Percentiles rank a stretch among this genome's conserved stretches.
Conservation (phyloP, 2,888 invertebrate species). For the Cordilura impudica region DNA sequence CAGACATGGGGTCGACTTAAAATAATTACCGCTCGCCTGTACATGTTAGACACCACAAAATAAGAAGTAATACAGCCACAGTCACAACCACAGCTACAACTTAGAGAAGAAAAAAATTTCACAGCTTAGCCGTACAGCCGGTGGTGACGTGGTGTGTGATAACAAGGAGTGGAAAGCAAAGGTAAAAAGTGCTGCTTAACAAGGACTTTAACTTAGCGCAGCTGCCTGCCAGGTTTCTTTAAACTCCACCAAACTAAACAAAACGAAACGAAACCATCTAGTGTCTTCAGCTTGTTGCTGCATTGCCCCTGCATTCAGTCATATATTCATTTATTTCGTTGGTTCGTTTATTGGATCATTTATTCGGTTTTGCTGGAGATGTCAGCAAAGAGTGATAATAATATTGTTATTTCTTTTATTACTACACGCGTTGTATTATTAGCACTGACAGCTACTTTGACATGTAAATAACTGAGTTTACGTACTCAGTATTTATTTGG, state of each 20-base stretch:
- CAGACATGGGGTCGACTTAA: slow-evolving; percentile 64
- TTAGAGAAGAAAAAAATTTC: slow-evolving; percentile 22
- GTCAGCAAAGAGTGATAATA: slow-evolving; percentile 65
- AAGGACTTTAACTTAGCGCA: slow-evolving; percentile 63
- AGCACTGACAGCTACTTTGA: slow-evolving; percentile 67
- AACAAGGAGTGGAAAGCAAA: slow-evolving; percentile 65
- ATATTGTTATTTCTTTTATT: slow-evolving; percentile 67
- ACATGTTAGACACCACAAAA: slow-evolving; percentile 60
- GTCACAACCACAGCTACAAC: not conserved
- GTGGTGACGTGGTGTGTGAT: slow-evolving; percentile 52
- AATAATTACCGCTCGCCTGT: slow-evolving; percentile 66
- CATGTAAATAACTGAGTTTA: slow-evolving; percentile 66
- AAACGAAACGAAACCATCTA: not conserved
- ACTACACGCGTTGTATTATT: slow-evolving; percentile 64
- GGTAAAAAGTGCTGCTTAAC: slow-evolving; percentile 42
- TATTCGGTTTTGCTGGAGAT: slow-evolving; percentile 37
- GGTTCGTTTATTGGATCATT: slow-evolving; percentile 6
- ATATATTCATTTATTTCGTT: slow-evolving; percentile 12
- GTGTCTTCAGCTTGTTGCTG: slow-evolving; percentile 6
- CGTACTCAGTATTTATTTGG: slow-evolving; percentile 42
- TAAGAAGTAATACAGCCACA: slow-evolving; percentile 41
- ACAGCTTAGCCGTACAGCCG: slow-evolving; percentile 40
- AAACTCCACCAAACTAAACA: slow-evolving; percentile 29
- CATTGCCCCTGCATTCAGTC: slow-evolving; percentile 18
- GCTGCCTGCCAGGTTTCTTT: slow-evolving; percentile 55